These are phyloP conservation scores for Takifugu rubripes DNA, from an alignment of 2,797 vertebrate genomes.

Conservation along the genomic window DNA sequence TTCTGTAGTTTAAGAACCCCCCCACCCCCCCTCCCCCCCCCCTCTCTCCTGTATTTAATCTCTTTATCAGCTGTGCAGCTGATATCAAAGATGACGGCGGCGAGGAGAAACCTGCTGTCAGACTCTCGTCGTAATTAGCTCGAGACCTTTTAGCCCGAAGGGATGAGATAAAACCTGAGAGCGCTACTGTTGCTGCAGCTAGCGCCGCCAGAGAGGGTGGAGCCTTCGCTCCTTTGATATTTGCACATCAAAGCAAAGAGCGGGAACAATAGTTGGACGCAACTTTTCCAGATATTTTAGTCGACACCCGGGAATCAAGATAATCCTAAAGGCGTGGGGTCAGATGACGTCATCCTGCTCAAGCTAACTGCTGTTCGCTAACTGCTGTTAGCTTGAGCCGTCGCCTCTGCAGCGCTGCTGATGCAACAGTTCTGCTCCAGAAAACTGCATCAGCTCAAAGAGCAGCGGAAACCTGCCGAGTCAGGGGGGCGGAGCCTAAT, in stretches of 20 bases:
- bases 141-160: conserved; percentile 63
- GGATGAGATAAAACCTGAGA: conserved; percentile 50
- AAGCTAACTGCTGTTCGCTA: too few relatives aligned
- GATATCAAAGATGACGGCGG: conserved; percentile 66
- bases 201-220: conserved; percentile 20
- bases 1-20: conserved; percentile 70
- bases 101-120: conserved; percentile 70
- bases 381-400: too few relatives aligned
- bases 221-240: background rate
- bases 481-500: too few relatives aligned
- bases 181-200: conserved; percentile 44
- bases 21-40: background rate
- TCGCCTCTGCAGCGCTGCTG: background rate
- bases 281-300: too few relatives aligned
- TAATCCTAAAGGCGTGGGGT: too few relatives aligned
- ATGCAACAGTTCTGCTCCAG: background rate
- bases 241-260: too few relatives aligned
- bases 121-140: conserved; percentile 70
- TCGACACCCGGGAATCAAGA: too few relatives aligned
- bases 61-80: conserved; percentile 69
- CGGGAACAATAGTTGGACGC: too few relatives aligned
- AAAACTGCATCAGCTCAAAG: too few relatives aligned
- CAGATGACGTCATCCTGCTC: too few relatives aligned
- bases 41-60: conserved; percentile 59
- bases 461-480: too few relatives aligned